Evolutionary conservation across 1,140 invertebrate genomes (phyloP), one percentile per base, ranked within the genome.

Genomic region (Charaxes varanes): DNA sequence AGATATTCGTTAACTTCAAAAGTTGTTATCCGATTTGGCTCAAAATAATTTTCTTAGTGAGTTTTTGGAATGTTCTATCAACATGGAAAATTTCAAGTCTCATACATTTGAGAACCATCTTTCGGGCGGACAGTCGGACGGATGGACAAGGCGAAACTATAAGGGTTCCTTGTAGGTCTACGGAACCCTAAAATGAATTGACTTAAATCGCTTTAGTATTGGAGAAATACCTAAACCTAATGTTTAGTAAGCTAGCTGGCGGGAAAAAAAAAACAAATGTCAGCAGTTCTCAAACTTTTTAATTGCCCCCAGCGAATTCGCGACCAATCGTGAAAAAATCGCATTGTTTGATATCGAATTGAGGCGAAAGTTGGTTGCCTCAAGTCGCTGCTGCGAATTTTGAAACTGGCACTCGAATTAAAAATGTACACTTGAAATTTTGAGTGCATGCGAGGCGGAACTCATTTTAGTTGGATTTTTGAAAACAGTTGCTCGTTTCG

Each of bases 321-420:
- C 58, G 56, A 59, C 55, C 56, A 55, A 59, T 64, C 61, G 55
- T n/a, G n/a, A n/a, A 64, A 63, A 66, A 61, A 57, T 23, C 48
- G 46, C 33, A 62, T 70, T 65, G 54, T 66, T 61, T 56, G 63
- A 50, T 52, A 62, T 63, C 53, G 58, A 45, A 62, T 62, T 56
- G 61, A 58, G 37, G 40, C 43, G 47, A 40, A 68, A 66, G 46
- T 66, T 63, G 43, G 36, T 48, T 38, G 2, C 45, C 33, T 43
- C 53, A 61, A 62, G 51, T 53, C 49, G 57, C 56, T 59, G 56
- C 45, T 27, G 28, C 37, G 18, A 51, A 61, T 54, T 62, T 53
- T 33, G 43, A 30, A 46, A 54, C 47, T 49, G 53, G 41, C 56
- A 46, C 45, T 55, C 36, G 30, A 47, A 54, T 55, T 56, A 56